Conservation (phyloP, 2,888 invertebrate species). For the Acronicta alni region DNA sequence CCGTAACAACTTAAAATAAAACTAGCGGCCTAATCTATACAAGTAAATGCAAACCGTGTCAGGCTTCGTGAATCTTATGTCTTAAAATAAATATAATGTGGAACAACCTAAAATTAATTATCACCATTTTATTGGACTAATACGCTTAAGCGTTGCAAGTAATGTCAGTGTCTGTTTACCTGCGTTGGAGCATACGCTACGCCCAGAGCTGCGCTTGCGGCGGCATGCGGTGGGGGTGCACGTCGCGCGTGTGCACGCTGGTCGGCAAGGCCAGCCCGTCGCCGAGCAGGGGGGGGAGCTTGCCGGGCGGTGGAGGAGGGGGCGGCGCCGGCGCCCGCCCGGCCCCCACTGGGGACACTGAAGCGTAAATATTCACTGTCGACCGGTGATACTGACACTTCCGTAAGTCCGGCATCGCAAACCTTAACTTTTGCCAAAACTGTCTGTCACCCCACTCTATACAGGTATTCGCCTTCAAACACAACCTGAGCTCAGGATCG, state of each 20-base stretch:
- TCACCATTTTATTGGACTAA: constrained; percentile 88
- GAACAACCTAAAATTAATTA: constrained; percentile 83
- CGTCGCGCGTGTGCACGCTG: constrained; percentile 81
- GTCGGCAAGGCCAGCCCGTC: constrained; percentile 82
- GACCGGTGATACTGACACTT: constrained; percentile 91
- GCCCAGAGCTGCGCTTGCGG: constrained; percentile 93
- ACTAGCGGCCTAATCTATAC: constrained; percentile 74
- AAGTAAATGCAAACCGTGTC: constrained; percentile 77
- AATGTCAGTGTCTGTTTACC: constrained; percentile 85
- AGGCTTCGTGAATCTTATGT: constrained; percentile 60
- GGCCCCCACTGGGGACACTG: constrained; percentile 89
- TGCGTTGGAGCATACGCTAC: constrained; percentile 93
- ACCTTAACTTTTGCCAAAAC: constrained; percentile 98
- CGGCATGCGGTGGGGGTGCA: constrained; percentile 88
- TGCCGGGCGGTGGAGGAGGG: constrained; percentile 90
- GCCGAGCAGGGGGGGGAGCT: constrained; percentile 90
- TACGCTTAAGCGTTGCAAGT: constrained; percentile 88
- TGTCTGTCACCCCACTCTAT: constrained; percentile 98
- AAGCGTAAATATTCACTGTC: constrained; percentile 93
- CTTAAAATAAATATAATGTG: constrained; percentile 80
- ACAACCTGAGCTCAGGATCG: constrained; percentile 96
- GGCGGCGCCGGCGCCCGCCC: constrained; percentile 90
- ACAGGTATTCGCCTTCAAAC: constrained; percentile 96
- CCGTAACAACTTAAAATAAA: constrained; percentile 74
- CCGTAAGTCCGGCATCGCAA: constrained; percentile 95